A percentile compares a stretch with the other conserved stretches of the same genome.
Conservation (phyloP, 2,888 invertebrate genomes). For the Euclidia mi region DNA sequence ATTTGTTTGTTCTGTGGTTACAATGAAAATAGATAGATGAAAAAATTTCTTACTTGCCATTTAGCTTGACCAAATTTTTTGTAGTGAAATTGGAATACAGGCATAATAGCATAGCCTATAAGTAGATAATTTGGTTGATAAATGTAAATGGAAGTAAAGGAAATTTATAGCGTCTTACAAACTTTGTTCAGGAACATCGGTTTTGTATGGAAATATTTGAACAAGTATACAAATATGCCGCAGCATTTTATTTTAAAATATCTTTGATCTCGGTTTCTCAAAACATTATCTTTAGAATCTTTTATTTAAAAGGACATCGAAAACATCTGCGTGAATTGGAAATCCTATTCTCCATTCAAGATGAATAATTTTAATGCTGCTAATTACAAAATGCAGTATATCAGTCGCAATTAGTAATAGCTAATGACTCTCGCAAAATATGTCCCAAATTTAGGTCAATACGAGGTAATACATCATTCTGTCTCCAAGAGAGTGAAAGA, state of each 20-base stretch:
- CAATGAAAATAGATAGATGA: conserved; percentile 28
- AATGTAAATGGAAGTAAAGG: too few relatives aligned
- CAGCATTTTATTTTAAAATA: conserved; percentile 22
- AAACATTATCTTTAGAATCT: too few relatives aligned
- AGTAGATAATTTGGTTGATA: too few relatives aligned
- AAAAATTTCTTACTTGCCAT: neutral
- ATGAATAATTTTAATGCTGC: neutral
- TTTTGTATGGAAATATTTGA: conserved; percentile 42
- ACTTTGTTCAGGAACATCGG: conserved; percentile 37
- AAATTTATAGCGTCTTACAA: too few relatives aligned
- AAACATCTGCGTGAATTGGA: too few relatives aligned
- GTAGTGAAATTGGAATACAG: too few relatives aligned
- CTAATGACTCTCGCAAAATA: conserved; percentile 60
- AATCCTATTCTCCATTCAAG: too few relatives aligned
- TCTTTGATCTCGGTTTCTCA: neutral
- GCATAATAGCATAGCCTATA: too few relatives aligned
- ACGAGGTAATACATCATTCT: conserved; percentile 71
- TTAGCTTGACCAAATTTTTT: too few relatives aligned
- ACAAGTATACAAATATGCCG: conserved; percentile 34
- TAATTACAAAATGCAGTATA: neutral
- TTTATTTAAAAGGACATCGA: too few relatives aligned
- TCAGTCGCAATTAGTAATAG: conserved; percentile 17
- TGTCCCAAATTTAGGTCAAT: conserved; percentile 66
- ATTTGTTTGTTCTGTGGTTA: conserved; percentile 47
- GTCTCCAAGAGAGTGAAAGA: conserved; percentile 65